Evolutionary conservation across 2,797 vertebrate species (phyloP), one percentile per base, ranked within the genome.

Genomic region (Acanthis flammea): DNA sequence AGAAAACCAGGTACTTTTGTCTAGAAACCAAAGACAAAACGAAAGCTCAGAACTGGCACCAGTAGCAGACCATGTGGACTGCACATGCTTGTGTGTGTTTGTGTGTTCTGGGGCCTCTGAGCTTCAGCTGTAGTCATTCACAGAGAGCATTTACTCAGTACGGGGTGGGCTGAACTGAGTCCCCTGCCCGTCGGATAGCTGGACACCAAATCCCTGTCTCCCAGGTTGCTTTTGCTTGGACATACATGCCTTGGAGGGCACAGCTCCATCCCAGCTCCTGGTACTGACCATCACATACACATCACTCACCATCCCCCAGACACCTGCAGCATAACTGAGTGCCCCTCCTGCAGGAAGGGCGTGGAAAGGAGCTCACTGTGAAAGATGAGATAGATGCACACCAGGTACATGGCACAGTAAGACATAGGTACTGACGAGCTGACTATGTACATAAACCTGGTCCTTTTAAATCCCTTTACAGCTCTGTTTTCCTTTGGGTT

Each of bases 161-260:
- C 45, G 33, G 62, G 17, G 14, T 37, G 10, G 10, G 28, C 21
- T 45, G 41, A 27, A 30, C 23, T 70, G 37, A 45, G n/a, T 8
- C 10, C 4, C 9, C 14, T 0, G 2, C 25, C n/a, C 13, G 4
- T 50, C 19, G 0, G 0, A 16, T 5, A 30, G 28, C 28, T 70
- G 22, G 37, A 19, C 12, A 12, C 31, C 15, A 7, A 48, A 55
- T 82, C 28, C 28, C 57, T 44, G 19, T 44, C 37, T 50, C 17
- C 4, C 12, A 39, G 33, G 12, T 13, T 33, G 55, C n/a, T 70
- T 22, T 50, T 48, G 18, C 28, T 48, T 37, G 30, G 41, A 12
- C 24, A 37, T 4, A 11, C 6, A 2, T 42, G 27, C 19, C 27
- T 45, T 78, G 2, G 6, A 55, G 33, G 33, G 10, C 10, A 18